Base-by-base conservation (phyloP, 2,113 vertebrate genomes). In the Dermatemys mawii region DNA sequence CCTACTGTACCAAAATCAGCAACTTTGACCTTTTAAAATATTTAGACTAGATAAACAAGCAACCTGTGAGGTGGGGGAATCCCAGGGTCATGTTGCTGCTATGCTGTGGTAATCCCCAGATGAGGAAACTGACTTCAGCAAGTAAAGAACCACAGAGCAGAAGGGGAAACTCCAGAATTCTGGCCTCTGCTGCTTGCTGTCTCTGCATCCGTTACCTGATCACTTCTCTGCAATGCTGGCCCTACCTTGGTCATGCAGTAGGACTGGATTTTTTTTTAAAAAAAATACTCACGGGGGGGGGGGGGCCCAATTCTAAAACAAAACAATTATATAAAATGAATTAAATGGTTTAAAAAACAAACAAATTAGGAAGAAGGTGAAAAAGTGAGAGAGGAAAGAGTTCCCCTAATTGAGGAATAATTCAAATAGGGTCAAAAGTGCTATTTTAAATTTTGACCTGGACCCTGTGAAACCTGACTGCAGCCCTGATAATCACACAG, bases 251-350 rank as follows among this genome's bases (percentile, higher is more conserved):
- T 78, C 87, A 89, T 84, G 38, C n/a, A 88, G 32, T 75, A 63
- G 86, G 94, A 84, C 49, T 75, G 46, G 87, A 87, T 95, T 95
- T 95, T 95, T 95, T 95, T 92, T 87, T 35, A 75, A 70, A 41
- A 21, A 38, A 87, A 49, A 81, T 90, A 38, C 87, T n/a, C n/a
- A n/a, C n/a, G n/a, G n/a, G n/a, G n/a, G n/a, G n/a, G n/a, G n/a
- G n/a, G n/a, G n/a, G n/a, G n/a, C n/a, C n/a, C n/a, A n/a, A n/a
- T n/a, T n/a, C n/a, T n/a, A 46, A 76, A 76, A 24, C 46, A 89
- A n/a, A 4, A 2, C 1, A 90, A 63, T 13, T 96, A 7, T 5
- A 35, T 85, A 14, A 24, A 73, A 2, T 38, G 63, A 50, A 35
- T 82, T 93, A 94, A 94, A 90, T 73, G 49, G 29, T 87, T 87